Conservation (phyloP, 2,888 invertebrate genomes). For the Rhogogaster chlorosoma region DNA sequence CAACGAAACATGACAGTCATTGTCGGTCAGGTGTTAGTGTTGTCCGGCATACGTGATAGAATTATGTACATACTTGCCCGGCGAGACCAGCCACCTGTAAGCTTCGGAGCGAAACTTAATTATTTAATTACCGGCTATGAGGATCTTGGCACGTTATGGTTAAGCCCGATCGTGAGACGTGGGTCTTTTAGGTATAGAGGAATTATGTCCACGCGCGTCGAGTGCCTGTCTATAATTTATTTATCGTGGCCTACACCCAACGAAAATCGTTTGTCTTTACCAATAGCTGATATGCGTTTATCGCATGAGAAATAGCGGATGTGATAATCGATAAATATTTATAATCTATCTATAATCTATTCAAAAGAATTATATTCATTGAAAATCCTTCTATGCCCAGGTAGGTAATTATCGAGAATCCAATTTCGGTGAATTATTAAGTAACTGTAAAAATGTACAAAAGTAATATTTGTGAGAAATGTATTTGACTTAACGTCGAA, state of each 20-base stretch:
- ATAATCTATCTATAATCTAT: background rate
- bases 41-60: background rate
- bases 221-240: constrained; percentile 12
- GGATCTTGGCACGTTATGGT: constrained; percentile 48
- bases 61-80: background rate
- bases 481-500: background rate
- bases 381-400: background rate
- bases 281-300: background rate
- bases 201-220: constrained; percentile 19
- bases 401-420: constrained; percentile 3
- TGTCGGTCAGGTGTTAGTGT: constrained; percentile 22
- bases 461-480: constrained; percentile 12
- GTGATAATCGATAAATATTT: background rate
- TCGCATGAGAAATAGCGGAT: background rate
- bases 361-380: background rate
- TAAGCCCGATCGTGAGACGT: constrained; percentile 33
- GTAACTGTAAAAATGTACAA: constrained; percentile 18
- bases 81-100: constrained; percentile 33
- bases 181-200: constrained; percentile 1
- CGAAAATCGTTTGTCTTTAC: constrained; percentile 7
- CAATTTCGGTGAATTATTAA: background rate
- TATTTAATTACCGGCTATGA: constrained; percentile 50
- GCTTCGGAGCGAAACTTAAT: constrained; percentile 40
- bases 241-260: background rate
- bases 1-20: constrained; percentile 50